Evolutionary conservation across 2,797 vertebrate species (phyloP), one percentile per base, ranked within the genome.

Genomic region (Manis crassicaudata): DNA sequence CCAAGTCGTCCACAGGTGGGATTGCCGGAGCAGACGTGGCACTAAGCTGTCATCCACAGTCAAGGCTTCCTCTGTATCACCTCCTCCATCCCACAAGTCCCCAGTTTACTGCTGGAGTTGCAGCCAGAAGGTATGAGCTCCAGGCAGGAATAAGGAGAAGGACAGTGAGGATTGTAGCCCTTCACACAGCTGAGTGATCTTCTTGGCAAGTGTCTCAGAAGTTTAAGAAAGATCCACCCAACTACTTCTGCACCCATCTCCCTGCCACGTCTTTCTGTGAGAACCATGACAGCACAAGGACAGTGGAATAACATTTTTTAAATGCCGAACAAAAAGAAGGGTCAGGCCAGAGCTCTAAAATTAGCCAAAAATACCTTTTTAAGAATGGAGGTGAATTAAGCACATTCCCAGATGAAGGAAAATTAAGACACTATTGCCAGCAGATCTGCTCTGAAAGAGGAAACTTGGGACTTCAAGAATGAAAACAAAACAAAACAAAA

Each of bases 11-110:
- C 58, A 62, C 18, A 62, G 17, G 14, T 23, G 7, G 25, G 18
- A 9, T 14, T 40, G 23, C 63, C 63, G 16, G n/a, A n/a, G 6
- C 27, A 2, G n/a, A 7, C 6, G 3, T 1, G 18, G 35, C 3
- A 13, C 43, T 63, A 35, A 56, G 40, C 2, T 13, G 83, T 32
- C n/a, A 27, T n/a, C 20, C 46, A 5, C 14, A 18, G 10, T 29
- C 21, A 60, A 65, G 35, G 46, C 7, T 75, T 10, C 29, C 54
- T 54, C 32, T 17, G 6, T n/a, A 7, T 27, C 17, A 8, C 23
- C 8, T 14, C 50, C 50, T 37, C 32, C 13, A 32, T 23, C 25
- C 13, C 10, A 27, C 29, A 65, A 68, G 82, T 32, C 72, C 35
- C 32, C 35, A 17, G 37, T 37, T 67, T 68, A 18, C 79, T 56